Conservation (phyloP, 2,113 vertebrate genomes). For the Thunnus maccoyii region DNA sequence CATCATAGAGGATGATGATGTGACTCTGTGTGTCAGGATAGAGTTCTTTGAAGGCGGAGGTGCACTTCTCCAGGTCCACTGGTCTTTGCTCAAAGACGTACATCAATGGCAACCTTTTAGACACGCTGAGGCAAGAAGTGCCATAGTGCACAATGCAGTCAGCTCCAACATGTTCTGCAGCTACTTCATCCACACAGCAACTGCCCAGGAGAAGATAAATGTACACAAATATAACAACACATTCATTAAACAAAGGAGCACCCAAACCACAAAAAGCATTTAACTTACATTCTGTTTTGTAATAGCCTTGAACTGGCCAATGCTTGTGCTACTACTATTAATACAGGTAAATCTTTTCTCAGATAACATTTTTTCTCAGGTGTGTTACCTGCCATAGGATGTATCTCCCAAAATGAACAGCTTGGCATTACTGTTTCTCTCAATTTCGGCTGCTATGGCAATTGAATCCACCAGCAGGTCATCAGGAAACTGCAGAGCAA, state of each 20-base stretch:
- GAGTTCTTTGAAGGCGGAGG: constrained; percentile 85
- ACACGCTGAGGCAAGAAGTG: constrained; percentile 91
- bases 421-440: constrained; percentile 82
- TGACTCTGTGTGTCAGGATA: constrained; percentile 82
- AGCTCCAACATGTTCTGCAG: constrained; percentile 90
- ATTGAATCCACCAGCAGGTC: constrained; percentile 88
- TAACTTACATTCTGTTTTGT: too few relatives aligned
- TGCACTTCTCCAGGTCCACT: constrained; percentile 85
- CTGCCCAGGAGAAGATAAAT: constrained; percentile 75
- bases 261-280: neutral
- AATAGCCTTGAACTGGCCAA: too few relatives aligned
- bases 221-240: neutral
- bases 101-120: constrained; percentile 86
- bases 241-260: neutral
- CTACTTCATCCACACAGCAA: constrained; percentile 96
- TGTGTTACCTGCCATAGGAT: constrained; percentile 93
- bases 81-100: constrained; percentile 89
- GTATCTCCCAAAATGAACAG: constrained; percentile 93
- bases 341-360: neutral
- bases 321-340: neutral
- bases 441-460: constrained; percentile 84
- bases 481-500: constrained; percentile 96
- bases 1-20: constrained; percentile 90
- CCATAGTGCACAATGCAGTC: constrained; percentile 94
- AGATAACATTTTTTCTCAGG: too few relatives aligned